Evolutionary conservation across 2,113 vertebrate species (phyloP).

Genomic region (Muscicapa adusta): DNA sequence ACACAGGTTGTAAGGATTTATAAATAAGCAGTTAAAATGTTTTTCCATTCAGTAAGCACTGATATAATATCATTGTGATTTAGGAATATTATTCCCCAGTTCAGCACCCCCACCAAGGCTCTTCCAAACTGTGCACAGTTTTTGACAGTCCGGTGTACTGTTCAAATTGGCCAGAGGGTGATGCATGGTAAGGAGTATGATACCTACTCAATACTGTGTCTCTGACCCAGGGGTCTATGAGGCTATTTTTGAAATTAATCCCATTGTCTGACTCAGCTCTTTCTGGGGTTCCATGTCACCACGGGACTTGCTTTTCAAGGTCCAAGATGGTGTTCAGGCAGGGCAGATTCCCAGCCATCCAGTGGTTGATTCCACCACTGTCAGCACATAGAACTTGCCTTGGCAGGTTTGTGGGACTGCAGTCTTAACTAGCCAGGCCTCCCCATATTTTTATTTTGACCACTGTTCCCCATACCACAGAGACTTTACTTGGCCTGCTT

Average conservation of each 20-base stretch:
- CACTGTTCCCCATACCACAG: no score
- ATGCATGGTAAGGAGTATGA: background rate
- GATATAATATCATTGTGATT: background rate
- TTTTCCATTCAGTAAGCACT: background rate
- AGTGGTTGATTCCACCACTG: background rate
- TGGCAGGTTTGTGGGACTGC: background rate
- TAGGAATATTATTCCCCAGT: background rate
- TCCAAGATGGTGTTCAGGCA: background rate
- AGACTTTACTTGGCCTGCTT: background rate
- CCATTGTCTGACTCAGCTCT: background rate
- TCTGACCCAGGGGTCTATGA: background rate
- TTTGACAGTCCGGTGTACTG: background rate
- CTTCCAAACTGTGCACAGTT: fast-evolving
- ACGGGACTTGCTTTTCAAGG: background rate
- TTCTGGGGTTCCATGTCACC: background rate
- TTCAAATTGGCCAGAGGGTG: background rate
- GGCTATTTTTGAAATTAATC: background rate
- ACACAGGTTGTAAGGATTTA: background rate
- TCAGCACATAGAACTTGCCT: background rate
- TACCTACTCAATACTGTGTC: background rate
- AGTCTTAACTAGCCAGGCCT: background rate
- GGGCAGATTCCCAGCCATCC: background rate
- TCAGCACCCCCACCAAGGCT: fast-evolving
- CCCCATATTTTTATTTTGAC: background rate
- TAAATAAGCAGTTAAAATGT: background rate